phyloP scores from a whole-genome alignment of 2,888 invertebrate species.

The Pristionchus japonicus region DNA sequence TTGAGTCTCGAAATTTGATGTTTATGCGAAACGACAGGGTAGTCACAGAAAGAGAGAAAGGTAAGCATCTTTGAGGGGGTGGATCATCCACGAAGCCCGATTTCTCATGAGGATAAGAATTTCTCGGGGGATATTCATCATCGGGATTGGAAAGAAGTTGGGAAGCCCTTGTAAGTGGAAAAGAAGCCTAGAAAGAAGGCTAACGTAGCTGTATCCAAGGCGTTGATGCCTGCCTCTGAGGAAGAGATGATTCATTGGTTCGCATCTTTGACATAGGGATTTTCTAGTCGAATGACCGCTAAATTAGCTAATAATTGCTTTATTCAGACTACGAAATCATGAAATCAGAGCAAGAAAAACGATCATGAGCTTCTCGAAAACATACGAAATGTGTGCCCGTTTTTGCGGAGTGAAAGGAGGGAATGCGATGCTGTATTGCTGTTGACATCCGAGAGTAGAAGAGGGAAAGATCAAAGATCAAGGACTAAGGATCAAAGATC shows the following conservation, averaged over 20 bases:
- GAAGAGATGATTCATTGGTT: not conserved
- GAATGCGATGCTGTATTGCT: not conserved
- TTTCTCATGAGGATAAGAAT: not conserved
- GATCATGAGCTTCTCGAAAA: not conserved
- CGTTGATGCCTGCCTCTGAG: too few species aligned
- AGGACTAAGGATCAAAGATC: slow-evolving; percentile 19
- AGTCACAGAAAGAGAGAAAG: too few species aligned
- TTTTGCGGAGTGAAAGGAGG: not conserved
- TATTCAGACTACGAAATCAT: not conserved
- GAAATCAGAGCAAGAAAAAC: not conserved
- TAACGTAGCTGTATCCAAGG: not conserved
- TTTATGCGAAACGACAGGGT: too few species aligned
- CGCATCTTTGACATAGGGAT: too few species aligned
- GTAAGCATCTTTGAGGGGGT: too few species aligned
- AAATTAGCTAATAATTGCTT: not conserved
- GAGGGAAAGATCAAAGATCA: slow-evolving; percentile 18
- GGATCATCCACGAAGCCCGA: not conserved
- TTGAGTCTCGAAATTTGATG: too few species aligned
- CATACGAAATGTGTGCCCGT: slow-evolving; percentile 18
- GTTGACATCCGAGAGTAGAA: not conserved
- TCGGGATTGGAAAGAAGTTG: not conserved
- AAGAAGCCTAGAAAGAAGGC: not conserved
- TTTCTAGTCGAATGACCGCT: not conserved
- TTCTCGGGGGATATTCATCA: not conserved
- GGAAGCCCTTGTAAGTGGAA: not conserved